Conservation (phyloP, 2,797 vertebrate genomes). For the Periophthalmus magnuspinnatus region DNA sequence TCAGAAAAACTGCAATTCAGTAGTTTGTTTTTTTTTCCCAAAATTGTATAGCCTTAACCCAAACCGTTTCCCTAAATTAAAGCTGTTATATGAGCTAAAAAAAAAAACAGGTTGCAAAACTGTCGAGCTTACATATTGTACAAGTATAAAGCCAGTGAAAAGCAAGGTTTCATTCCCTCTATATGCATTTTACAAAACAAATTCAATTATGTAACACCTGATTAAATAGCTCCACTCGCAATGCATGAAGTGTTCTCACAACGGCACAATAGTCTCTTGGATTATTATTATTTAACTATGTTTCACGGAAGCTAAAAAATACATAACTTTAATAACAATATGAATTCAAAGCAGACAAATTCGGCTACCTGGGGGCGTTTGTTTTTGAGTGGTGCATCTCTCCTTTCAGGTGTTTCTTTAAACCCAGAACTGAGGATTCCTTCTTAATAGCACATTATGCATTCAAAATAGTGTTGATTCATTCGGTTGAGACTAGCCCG, state of each 20-base stretch:
- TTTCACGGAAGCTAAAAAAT: background rate
- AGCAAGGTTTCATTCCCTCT: constrained; percentile 20
- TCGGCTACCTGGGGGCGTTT: constrained; percentile 1
- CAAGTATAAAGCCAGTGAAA: background rate
- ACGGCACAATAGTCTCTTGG: constrained; percentile 5
- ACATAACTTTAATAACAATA: constrained; percentile 14
- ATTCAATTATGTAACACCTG: constrained; percentile 39
- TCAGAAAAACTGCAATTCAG: no score
- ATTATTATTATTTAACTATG: constrained; percentile 9
- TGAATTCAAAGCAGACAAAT: constrained; percentile 8
- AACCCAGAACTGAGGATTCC: constrained; percentile 25
- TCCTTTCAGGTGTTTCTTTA: background rate
- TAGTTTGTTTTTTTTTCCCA: no score
- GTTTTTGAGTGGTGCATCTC: background rate
- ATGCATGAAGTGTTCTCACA: constrained; percentile 30
- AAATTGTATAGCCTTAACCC: background rate
- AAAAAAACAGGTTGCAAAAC: no score
- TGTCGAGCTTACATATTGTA: no score
- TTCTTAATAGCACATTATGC: constrained; percentile 48
- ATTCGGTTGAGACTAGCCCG: constrained; percentile 32
- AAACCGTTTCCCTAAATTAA: background rate
- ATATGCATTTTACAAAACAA: constrained; percentile 48
- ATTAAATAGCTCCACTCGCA: constrained; percentile 38
- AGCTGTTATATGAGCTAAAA: background rate
- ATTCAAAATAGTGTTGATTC: constrained; percentile 55